A percentile compares a stretch with the other conserved stretches of the same genome.
Conservation (phyloP, 1,140 invertebrate genomes). For the Galendromus occidentalis region DNA sequence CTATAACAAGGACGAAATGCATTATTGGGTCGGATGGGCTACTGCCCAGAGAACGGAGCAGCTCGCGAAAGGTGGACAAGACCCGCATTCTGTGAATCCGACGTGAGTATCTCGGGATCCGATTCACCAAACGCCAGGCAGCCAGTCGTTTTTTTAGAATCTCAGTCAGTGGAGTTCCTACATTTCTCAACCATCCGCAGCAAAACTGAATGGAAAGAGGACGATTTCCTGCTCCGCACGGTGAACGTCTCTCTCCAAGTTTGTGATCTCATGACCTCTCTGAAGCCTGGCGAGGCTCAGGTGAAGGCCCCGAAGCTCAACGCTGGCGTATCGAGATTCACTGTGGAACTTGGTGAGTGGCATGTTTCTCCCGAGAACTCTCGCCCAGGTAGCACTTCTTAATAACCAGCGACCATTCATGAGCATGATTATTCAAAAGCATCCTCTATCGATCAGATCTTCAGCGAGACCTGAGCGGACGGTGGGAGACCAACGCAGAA, state of each 20-base stretch:
- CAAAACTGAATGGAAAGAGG: not conserved
- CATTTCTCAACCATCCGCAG: too few species aligned
- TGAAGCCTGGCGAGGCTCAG: not conserved
- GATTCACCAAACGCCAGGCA: too few species aligned
- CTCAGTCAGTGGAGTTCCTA: not conserved
- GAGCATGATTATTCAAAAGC: too few species aligned
- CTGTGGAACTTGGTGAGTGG: not conserved
- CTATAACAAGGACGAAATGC: conserved; percentile 14
- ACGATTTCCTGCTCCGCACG: not conserved
- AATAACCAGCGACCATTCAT: too few species aligned
- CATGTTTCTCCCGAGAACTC: too few species aligned
- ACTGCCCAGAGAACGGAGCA: not conserved
- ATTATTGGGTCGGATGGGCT: conserved; percentile 11
- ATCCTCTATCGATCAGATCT: not conserved
- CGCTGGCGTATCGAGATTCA: not conserved
- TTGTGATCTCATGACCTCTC: not conserved
- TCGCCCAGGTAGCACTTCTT: too few species aligned
- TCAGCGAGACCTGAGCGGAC: not conserved
- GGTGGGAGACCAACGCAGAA: not conserved
- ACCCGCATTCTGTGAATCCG: conserved; percentile 5
- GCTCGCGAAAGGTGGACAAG: not conserved
- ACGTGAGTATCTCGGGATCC: conserved; percentile 11
- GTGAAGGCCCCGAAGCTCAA: not conserved
- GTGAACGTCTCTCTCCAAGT: conserved; percentile 1
- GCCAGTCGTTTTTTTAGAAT: not conserved